phyloP scores from a whole-genome alignment of 1,140 invertebrate species.

The Cyclina sinensis region DNA sequence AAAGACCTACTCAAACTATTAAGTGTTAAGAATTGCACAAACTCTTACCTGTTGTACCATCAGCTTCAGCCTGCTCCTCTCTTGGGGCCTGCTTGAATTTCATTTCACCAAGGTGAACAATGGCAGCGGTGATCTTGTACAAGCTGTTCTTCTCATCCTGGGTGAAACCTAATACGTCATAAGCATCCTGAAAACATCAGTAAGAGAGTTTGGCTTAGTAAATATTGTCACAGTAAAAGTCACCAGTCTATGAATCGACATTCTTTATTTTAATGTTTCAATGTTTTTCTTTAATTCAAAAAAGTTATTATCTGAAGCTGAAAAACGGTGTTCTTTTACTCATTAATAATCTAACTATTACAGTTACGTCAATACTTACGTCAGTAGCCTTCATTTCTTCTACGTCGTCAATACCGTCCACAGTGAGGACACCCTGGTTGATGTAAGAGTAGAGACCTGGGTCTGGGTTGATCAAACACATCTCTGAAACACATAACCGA shows the following conservation, averaged over 20 bases:
- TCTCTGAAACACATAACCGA: constrained; percentile 89
- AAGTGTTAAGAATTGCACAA: too few relatives aligned
- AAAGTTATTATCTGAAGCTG: too few relatives aligned
- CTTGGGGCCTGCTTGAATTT: constrained; percentile 99
- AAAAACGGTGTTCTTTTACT: too few relatives aligned
- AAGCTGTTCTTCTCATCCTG: constrained; percentile 98
- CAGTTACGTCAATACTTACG: constrained; percentile 93
- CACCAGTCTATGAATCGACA: too few relatives aligned
- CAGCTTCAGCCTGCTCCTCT: constrained; percentile 99
- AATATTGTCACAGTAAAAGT: too few relatives aligned
- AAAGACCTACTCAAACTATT: too few relatives aligned
- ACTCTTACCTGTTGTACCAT: constrained; percentile 91
- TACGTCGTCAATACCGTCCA: constrained; percentile 97
- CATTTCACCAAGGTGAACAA: constrained; percentile 99
- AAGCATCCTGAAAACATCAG: constrained; percentile 93
- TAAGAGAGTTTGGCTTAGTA: too few relatives aligned
- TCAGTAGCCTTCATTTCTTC: constrained; percentile 97
- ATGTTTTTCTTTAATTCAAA: too few relatives aligned
- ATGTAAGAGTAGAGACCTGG: constrained; percentile 95
- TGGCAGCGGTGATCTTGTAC: constrained; percentile 98
- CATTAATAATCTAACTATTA: too few relatives aligned
- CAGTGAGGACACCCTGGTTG: constrained; percentile 98
- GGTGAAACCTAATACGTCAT: constrained; percentile 98
- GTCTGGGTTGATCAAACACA: constrained; percentile 94
- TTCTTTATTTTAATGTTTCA: too few relatives aligned